Evolutionary conservation across 2,113 vertebrate species (phyloP), one percentile per base, ranked within the genome.

Genomic region (Australoheros scitulus): DNA sequence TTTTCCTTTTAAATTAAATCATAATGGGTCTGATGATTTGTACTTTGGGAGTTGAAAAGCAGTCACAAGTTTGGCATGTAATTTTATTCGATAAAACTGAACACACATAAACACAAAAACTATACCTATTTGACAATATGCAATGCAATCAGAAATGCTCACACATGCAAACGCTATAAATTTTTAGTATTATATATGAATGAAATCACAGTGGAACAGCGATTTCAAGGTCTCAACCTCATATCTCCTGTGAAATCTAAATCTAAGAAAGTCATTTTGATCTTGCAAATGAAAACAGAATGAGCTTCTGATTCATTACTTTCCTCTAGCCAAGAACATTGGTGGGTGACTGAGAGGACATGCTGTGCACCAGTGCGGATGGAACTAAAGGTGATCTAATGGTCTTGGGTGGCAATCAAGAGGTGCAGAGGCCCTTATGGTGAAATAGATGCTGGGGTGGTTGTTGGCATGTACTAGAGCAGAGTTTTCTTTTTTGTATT

Each of bases 361-460:
- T 77, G 80, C 63, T 56, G 80, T 75, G 79, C 26, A 85, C 64
- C 68, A 76, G 87, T 9, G 1, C n/a, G 14, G 59, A 88, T 86
- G 86, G 87, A 94, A 89, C 85, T 77, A 79, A 91, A 89, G 88
- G 88, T 86, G 87, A 93, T 89, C 78, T 82, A 89, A 92, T 90
- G 85, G 81, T 87, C 87, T 85, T 5, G 74, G 82, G 91, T 87
- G 75, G 87, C 80, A 91, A 93, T 92, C 92, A 92, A 86, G 92
- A 91, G 86, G 87, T 87, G 76, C 87, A 87, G 76, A 88, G 76
- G 80, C 47, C 63, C 82, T 89, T 64, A 52, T 63, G 88, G 59
- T 61, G 76, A 72, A 88, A 75, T 78, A 58, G 89, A 90, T 84
- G 80, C 87, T 61, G 75, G 76, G 86, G 47, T 82, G 85, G 78